Evolutionary conservation across 2,888 invertebrate species (phyloP), one percentile per base, ranked within the genome.

Genomic region (Oasisia sp.): DNA sequence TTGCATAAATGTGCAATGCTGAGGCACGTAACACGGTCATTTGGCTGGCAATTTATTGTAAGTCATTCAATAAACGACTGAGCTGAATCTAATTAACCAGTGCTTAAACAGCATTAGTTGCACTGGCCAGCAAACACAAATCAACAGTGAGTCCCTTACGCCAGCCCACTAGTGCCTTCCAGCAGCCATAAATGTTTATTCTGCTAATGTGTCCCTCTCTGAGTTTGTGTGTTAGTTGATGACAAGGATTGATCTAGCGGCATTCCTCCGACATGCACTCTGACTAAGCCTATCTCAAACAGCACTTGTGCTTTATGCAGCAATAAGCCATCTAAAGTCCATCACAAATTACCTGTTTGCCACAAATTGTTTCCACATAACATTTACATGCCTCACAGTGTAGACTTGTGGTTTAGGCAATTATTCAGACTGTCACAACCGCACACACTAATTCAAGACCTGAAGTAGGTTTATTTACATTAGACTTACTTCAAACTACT

Each of bases 1-100:
- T 74, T 74, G 74, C 74, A 74, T 74, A 74, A 74, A 74, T 74
- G 74, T 74, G 74, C 74, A 74, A 74, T 74, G 74, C 74, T 74
- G 74, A 74, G 14, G 74, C 74, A 74, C 74, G 74, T 74, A 74
- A 74, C 74, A 74, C 74, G n/a, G 74, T 74, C 74, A 74, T 74
- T 74, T 74, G 74, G 74, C 74, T 74, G 74, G 74, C 74, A 74
- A 74, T 74, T 74, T 74, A 74, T 74, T 74, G 74, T 74, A 74
- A 74, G 74, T 74, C 74, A 74, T 74, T 74, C 74, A 74, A 74
- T 74, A 74, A 74, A 74, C 74, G 74, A 74, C 74, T 74, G 74
- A n/a, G 74, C 74, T 74, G 74, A 74, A 74, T 74, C 74, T 74
- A 74, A 74, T 74, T 74, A 74, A 74, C 74, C 74, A 74, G 74